A percentile compares a stretch with the other conserved stretches of the same genome.
phyloP scores from a whole-genome alignment of 2,797 vertebrate species.

The Varecia variegata region DNA sequence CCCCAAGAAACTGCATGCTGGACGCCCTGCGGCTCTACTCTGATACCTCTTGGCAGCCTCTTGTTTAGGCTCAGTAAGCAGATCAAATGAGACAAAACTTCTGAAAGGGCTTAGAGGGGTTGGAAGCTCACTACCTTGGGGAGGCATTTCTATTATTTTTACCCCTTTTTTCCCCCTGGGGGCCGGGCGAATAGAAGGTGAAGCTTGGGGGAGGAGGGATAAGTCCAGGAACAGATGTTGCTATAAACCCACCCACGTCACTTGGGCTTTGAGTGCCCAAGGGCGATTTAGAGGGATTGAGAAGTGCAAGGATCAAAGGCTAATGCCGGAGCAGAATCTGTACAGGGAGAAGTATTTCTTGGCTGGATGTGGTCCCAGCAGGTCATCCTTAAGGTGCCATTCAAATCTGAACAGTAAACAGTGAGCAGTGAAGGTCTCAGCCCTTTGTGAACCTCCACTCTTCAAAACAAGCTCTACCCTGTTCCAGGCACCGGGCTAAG shows the following conservation, averaged over 20 bases:
- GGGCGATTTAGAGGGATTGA: background rate
- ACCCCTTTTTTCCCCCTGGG: background rate
- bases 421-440: background rate
- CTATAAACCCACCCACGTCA: background rate
- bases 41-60: background rate
- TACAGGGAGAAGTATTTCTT: background rate
- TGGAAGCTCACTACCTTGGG: background rate
- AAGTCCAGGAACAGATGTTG: background rate
- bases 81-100: background rate
- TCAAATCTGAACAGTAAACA: background rate
- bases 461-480: background rate
- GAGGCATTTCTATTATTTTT: background rate
- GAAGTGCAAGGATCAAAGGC: constrained; percentile 7
- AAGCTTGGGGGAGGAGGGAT: background rate
- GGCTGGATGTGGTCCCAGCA: background rate
- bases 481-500: background rate
- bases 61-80: background rate
- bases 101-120: background rate
- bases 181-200: background rate
- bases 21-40: background rate
- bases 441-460: background rate
- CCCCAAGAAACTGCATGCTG: background rate
- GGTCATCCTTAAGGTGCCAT: background rate
- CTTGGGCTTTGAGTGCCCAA: background rate
- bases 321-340: background rate